Evolutionary conservation across 2,113 vertebrate genomes (phyloP), one percentile per base, ranked within the genome.

Genomic region (Oceanodroma tethys): DNA sequence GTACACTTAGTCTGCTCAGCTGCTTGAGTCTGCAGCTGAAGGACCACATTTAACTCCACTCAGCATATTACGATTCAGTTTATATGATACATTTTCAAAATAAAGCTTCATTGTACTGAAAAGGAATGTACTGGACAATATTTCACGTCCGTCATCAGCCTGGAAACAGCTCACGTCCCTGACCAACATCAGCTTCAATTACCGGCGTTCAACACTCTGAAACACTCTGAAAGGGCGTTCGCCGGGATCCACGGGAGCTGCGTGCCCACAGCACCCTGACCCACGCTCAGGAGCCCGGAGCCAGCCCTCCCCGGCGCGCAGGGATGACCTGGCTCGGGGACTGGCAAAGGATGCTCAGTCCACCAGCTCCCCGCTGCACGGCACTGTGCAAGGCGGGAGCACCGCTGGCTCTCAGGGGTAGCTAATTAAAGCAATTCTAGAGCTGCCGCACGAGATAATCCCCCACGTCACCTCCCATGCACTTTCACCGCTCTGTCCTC

Each of bases 401-500:
- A 20, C 48, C 4, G 0, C 38, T 52, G 62, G 30, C 20, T n/a
- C 43, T 32, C 40, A 18, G 11, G 17, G 27, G 25, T 10, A 70
- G 45, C n/a, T 48, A 75, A 91, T 53, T 74, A 91, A 42, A 92
- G 93, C 62, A 63, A 55, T 42, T 45, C 86, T n/a, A 65, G n/a
- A 90, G 56, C 66, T 59, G 45, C 36, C 0, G 0, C 3, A 0
- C 0, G 1, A 59, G 32, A 42, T 20, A 81, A 76, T 42, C 55
- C 71, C 45, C n/a, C 36, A 25, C 1, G 3, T 55, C 66, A 56
- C 79, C 62, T 66, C 47, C 66, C 56, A 5, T 13, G 43, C 68
- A 50, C 48, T 81, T 45, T 11, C 34, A 90, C 36, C 23, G 16
- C 58, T 34, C 42, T 20, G 21, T 74, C 36, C 62, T 80, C 38